phyloP scores from a whole-genome alignment of 2,888 invertebrate species.

The Hydroisotoma schaefferi region DNA sequence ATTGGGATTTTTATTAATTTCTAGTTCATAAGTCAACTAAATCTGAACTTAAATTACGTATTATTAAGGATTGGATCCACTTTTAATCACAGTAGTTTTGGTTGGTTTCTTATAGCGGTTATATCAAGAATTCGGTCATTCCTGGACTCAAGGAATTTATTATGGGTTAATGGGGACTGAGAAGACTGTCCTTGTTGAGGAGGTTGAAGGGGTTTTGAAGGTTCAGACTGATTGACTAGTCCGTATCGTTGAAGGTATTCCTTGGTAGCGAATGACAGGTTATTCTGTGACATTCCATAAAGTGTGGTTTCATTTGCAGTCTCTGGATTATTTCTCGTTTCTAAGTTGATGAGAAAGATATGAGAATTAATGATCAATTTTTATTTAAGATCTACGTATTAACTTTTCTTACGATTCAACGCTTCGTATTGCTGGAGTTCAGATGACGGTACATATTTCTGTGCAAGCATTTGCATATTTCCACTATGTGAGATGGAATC shows the following conservation, averaged over 20 bases:
- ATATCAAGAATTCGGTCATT: slow-evolving; percentile 39
- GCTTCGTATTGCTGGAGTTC: slow-evolving; percentile 26
- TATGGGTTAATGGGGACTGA: not conserved
- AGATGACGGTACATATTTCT: slow-evolving; percentile 26
- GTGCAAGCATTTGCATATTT: slow-evolving; percentile 16
- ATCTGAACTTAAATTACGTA: no score
- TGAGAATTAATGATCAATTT: not conserved
- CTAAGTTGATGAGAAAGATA: not conserved
- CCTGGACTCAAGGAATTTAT: not conserved
- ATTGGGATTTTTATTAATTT: no score
- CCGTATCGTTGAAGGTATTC: slow-evolving; percentile 46
- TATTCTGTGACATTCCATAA: slow-evolving; percentile 44
- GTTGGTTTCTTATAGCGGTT: slow-evolving; percentile 42
- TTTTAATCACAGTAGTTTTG: slow-evolving; percentile 39
- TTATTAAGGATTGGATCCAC: no score
- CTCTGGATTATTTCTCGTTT: slow-evolving; percentile 10
- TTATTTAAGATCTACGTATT: not conserved
- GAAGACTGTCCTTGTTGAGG: not conserved
- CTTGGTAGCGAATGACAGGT: slow-evolving; percentile 45
- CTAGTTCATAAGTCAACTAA: no score
- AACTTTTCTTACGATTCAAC: slow-evolving; percentile 17
- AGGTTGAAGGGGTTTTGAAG: not conserved
- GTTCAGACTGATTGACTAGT: slow-evolving; percentile 30
- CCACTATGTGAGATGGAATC: slow-evolving; percentile 17
- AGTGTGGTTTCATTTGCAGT: slow-evolving; percentile 40